Evolutionary conservation across 1,140 invertebrate species (phyloP), one percentile per base, ranked within the genome.

Genomic region (Pseudomyrmex cubaensis): DNA sequence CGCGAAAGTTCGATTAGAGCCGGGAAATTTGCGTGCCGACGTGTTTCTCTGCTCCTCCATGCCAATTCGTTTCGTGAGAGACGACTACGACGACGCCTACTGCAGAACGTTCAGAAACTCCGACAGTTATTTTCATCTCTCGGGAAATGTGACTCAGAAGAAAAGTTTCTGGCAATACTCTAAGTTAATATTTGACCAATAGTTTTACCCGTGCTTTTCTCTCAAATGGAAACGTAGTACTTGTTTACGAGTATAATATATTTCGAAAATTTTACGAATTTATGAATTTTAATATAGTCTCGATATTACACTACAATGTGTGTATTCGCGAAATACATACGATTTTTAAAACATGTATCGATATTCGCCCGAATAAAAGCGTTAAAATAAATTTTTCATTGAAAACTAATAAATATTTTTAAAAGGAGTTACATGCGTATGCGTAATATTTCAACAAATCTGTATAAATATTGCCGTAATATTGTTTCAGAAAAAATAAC

Each of bases 21-120:
- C 44, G 76, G 66, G 52, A 80, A 80, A 80, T 80, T 80, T 80
- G 76, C 76, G 76, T 80, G 76, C 66, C 76, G 76, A 80, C 76
- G 76, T 80, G 76, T 66, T 70, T 20, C 63, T 69, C 44, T 15
- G 64, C 20, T 59, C 35, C 35, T 35, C 46, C 75, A 20, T 20
- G 52, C 76, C 76, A 80, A 78, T 80, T 80, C 54, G 54, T 80
- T 80, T 59, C 54, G 66, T 22, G 54, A 50, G 56, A 35, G 35
- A 35, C 35, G 35, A 35, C 35, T 4, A 35, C 35, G 35, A 72
- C 64, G 76, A 72, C 56, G 66, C 76, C 9, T n/a, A 17, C 54
- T 54, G 15, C 59, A 17, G 54, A 80, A 70, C 64, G 48, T 80
- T 80, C 66, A 56, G 44, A 48, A 80, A 70, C 54, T 80, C 44